Evolutionary conservation across 2,888 invertebrate genomes (phyloP).

Genomic region (Hydraecia micacea): DNA sequence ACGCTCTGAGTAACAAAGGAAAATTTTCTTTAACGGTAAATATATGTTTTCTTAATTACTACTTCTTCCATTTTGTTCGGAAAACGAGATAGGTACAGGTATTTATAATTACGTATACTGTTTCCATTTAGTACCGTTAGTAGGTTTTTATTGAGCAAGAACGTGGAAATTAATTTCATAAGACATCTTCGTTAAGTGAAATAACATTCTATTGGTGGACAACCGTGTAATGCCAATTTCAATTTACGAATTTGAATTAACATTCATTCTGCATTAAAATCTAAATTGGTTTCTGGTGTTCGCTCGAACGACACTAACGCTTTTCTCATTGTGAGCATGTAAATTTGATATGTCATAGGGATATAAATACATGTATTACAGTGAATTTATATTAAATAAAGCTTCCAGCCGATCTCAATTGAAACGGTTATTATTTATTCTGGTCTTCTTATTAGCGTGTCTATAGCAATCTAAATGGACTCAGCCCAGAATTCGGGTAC

Average conservation of each 20-base stretch:
- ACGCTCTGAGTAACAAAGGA: conserved; percentile 17
- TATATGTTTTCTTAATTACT: conserved; percentile 57
- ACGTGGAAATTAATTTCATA: conserved; percentile 56
- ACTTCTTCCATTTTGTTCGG: conserved; percentile 43
- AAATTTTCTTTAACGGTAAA: conserved; percentile 42
- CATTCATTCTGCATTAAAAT: conserved; percentile 52
- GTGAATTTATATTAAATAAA: not conserved
- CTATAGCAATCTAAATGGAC: no score
- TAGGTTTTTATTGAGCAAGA: conserved; percentile 52
- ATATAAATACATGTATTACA: conserved; percentile 1
- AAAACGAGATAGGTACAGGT: conserved; percentile 36
- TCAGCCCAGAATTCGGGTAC: no score
- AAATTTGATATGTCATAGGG: not conserved
- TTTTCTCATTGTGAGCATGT: conserved; percentile 22
- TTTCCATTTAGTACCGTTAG: conserved; percentile 56
- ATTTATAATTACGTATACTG: conserved; percentile 49
- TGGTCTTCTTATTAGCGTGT: no score
- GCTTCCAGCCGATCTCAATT: not conserved
- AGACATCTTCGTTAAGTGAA: conserved; percentile 58
- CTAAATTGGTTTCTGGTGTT: conserved; percentile 58
- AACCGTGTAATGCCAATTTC: conserved; percentile 59
- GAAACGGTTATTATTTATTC: not conserved
- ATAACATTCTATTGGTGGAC: conserved; percentile 46
- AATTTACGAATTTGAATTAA: conserved; percentile 54
- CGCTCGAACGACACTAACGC: conserved; percentile 19